Percentiles rank a stretch among this genome's conserved stretches.
phyloP scores from a whole-genome alignment of 2,888 invertebrate species.

The Zhuqinia jingwanae region DNA sequence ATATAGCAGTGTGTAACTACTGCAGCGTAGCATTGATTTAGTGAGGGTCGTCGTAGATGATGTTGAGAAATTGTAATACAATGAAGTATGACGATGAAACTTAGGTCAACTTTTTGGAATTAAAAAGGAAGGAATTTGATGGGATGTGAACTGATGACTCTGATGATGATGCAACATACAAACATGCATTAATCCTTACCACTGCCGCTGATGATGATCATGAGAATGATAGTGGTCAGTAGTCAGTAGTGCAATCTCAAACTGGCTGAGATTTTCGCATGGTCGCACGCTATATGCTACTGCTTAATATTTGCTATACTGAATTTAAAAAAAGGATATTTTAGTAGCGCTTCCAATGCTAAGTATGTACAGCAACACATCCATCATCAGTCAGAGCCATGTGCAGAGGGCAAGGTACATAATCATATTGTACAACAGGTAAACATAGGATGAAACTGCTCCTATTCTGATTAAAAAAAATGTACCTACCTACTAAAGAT shows the following conservation, averaged over 20 bases:
- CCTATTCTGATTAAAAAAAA: background rate
- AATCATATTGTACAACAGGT: constrained; percentile 33
- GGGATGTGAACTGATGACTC: background rate
- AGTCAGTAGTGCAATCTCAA: background rate
- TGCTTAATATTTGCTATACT: background rate
- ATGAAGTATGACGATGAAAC: constrained; percentile 34
- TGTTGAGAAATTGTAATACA: constrained; percentile 21
- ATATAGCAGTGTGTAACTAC: background rate
- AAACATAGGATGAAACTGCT: constrained; percentile 46
- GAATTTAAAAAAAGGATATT: constrained; percentile 3
- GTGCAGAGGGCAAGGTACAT: background rate
- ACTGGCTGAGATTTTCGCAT: constrained; percentile 33
- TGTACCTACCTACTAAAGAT: no score
- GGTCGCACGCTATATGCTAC: constrained; percentile 24
- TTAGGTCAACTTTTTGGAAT: constrained; percentile 23
- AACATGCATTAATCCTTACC: background rate
- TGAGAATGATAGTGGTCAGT: background rate
- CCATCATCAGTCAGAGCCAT: background rate
- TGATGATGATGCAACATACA: no score
- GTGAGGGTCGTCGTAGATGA: constrained; percentile 6
- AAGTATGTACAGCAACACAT: background rate
- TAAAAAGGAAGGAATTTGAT: background rate
- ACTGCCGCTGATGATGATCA: background rate
- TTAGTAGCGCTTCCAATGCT: constrained; percentile 14
- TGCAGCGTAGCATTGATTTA: constrained; percentile 31